These are phyloP conservation scores for Microplitis manilae DNA, from an alignment of 2,888 invertebrate species.

Conservation along the genomic window DNA sequence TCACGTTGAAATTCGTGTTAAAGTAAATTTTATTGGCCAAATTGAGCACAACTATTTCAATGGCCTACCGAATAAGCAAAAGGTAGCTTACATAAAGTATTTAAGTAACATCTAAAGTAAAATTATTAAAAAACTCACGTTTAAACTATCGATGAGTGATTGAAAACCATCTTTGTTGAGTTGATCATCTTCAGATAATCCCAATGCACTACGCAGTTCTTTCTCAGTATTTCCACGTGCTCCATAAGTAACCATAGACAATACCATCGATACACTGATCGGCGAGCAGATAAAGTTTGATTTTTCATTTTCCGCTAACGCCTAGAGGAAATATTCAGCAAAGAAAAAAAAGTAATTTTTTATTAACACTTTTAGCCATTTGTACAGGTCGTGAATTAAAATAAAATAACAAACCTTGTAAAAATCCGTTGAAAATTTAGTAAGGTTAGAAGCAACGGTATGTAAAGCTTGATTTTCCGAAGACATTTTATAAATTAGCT, in stretches of 20 bases:
- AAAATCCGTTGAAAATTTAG: background rate
- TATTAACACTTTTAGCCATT: no score
- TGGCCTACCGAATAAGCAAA: slow-evolving; percentile 50
- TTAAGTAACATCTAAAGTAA: no score
- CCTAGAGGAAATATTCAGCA: background rate
- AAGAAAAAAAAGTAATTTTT: no score
- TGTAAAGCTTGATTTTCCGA: background rate
- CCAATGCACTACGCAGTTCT: slow-evolving; percentile 54
- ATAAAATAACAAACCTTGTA: background rate
- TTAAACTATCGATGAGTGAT: slow-evolving; percentile 54
- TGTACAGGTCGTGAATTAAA: background rate
- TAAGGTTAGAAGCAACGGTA: background rate
- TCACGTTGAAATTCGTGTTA: slow-evolving; percentile 72
- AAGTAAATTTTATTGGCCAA: slow-evolving; percentile 84
- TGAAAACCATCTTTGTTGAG: slow-evolving; percentile 51
- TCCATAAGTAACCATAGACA: slow-evolving; percentile 61
- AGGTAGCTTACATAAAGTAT: background rate
- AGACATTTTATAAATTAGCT: background rate
- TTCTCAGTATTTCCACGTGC: slow-evolving; percentile 56
- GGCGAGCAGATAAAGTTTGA: slow-evolving; percentile 63
- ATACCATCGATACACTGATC: slow-evolving; percentile 61
- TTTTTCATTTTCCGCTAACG: background rate
- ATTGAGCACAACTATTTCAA: slow-evolving; percentile 76
- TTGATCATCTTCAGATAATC: slow-evolving; percentile 50
- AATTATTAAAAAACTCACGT: slow-evolving; percentile 48